Evolutionary conservation across 2,888 invertebrate genomes (phyloP).

Genomic region (Masnerella sp.): DNA sequence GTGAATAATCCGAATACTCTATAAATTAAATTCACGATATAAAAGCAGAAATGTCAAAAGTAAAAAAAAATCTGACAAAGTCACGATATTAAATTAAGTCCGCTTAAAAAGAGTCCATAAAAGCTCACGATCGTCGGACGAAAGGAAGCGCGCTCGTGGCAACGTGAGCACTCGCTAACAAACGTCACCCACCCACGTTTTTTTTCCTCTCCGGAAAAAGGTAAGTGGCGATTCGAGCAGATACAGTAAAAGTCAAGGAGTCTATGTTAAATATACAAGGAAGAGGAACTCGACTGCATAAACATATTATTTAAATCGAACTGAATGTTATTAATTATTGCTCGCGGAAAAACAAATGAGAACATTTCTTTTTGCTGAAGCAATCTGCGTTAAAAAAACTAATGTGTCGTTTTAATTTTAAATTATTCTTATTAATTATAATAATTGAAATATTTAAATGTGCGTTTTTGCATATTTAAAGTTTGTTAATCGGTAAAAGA

Average conservation of each 20-base stretch:
- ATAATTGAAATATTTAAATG: no score
- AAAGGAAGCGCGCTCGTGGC: conserved; percentile 19
- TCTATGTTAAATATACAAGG: conserved; percentile 55
- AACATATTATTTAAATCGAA: conserved; percentile 53
- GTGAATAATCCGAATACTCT: no score
- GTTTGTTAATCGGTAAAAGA: no score
- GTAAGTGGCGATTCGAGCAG: conserved; percentile 38
- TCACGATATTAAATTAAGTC: conserved; percentile 23
- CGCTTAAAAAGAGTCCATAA: conserved; percentile 38
- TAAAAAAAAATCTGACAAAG: conserved; percentile 17
- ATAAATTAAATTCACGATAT: no score
- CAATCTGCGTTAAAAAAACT: conserved; percentile 1
- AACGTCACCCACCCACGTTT: conserved; percentile 53
- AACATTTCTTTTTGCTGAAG: conserved; percentile 43
- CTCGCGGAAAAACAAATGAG: conserved; percentile 43
- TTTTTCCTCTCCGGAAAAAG: conserved; percentile 41
- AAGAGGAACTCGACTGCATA: conserved; percentile 54
- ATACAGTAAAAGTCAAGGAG: conserved; percentile 57
- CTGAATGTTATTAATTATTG: conserved; percentile 53
- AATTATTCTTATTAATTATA: no score
- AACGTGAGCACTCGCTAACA: conserved; percentile 41
- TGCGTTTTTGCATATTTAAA: no score
- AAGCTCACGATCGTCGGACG: conserved; percentile 22
- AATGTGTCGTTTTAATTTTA: no score
- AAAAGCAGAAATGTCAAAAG: conserved; percentile 37